Evolutionary conservation across 2,113 vertebrate species (phyloP), one percentile per base, ranked within the genome.

Genomic region (Monarcha castaneiventris): DNA sequence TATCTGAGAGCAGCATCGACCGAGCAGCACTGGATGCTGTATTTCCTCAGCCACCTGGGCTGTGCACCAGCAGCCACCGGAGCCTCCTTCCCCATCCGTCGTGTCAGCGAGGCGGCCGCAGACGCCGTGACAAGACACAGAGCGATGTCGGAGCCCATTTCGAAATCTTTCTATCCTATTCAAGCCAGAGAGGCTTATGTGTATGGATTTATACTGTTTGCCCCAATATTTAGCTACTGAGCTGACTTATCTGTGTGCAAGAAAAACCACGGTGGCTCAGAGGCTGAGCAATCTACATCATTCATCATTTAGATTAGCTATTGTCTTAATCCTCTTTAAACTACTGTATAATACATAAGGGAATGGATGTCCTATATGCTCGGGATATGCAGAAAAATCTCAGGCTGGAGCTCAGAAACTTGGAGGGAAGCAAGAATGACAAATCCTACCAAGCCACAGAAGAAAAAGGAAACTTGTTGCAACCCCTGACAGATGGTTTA

Each of bases 281-380:
- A 83, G 83, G 74, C 93, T 93, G 94, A 92, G 92, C 90, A 90
- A 92, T 90, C 81, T 90, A 89, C 94, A 90, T 90, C 56, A 85
- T 91, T 97, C 95, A 95, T 97, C 94, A 93, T 81, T 89, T 87
- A 96, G 87, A 95, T 96, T 94, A 89, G 87, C 91, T 87, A 90
- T 95, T 97, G 93, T 96, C 94, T 96, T 96, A 96, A 96, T 96
- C 89, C 80, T 94, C 87, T 95, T 92, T 95, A 96, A 96, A 90
- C 74, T 94, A 51, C 89, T 95, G 76, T 88, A 89, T 91, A 95
- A 94, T 94, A 95, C 79, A 95, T 94, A 91, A 83, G 80, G 75
- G 85, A 92, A 90, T 55, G 90, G 66, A 92, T 81, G 91, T 66
- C 62, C 63, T 82, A n/a, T 84, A 55, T 64, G 93, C 86, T 48